Percentiles rank a stretch among this genome's conserved stretches.
These are phyloP conservation scores for Toxotes lorentzi DNA, from an alignment of 2,797 vertebrate species.

Conservation along the genomic window DNA sequence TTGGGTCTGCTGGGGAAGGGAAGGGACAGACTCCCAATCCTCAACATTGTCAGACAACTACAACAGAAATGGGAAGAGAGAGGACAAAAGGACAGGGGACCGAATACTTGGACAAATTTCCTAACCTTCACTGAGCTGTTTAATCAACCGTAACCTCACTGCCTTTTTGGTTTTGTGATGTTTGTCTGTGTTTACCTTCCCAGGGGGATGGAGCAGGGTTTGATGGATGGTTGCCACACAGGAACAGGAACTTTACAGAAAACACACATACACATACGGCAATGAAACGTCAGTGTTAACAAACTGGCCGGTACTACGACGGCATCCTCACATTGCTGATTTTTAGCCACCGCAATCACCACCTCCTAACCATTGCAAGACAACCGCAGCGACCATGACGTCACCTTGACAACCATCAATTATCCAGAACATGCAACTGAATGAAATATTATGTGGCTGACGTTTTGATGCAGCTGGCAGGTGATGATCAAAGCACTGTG, in stretches of 20 bases:
- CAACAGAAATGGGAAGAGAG: constrained; percentile 49
- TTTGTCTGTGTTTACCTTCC: constrained; percentile 37
- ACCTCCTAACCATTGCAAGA: constrained; percentile 12
- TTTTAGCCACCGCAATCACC: constrained; percentile 12
- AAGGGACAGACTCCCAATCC: constrained; percentile 32
- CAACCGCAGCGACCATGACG: constrained; percentile 23
- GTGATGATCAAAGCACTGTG: constrained; percentile 8
- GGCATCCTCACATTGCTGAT: constrained; percentile 33
- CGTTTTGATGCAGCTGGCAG: neutral
- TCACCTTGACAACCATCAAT: constrained; percentile 49
- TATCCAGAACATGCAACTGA: constrained; percentile 19
- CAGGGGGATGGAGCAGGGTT: constrained; percentile 6
- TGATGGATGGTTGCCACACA: constrained; percentile 28
- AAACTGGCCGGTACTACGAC: constrained; percentile 66
- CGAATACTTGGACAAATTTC: constrained; percentile 28
- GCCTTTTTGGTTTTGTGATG: constrained; percentile 8
- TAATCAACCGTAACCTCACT: neutral
- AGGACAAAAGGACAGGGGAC: constrained; percentile 35
- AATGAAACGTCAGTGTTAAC: constrained; percentile 46
- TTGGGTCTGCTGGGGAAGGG: constrained; percentile 42
- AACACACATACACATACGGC: constrained; percentile 26
- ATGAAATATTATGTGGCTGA: neutral
- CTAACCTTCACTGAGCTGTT: neutral
- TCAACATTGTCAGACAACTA: constrained; percentile 51
- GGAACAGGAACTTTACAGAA: constrained; percentile 52